phyloP scores from a whole-genome alignment of 2,113 vertebrate species.

The Corydoras sp. region DNA sequence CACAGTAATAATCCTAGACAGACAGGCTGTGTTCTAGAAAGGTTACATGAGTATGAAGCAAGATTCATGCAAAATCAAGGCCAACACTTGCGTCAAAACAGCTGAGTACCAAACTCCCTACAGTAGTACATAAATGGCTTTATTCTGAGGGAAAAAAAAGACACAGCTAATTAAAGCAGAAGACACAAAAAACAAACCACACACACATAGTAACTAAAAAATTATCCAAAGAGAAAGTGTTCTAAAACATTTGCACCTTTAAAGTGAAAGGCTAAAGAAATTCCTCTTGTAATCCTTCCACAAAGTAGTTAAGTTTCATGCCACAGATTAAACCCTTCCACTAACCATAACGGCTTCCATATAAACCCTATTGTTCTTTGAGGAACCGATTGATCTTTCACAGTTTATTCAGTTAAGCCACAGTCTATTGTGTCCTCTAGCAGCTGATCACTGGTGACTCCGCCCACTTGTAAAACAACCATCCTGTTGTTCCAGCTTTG shows the following conservation, averaged over 20 bases:
- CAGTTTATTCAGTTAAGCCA: conserved; percentile 1
- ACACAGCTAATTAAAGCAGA: neutral
- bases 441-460: conserved; percentile 8
- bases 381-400: neutral
- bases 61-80: neutral
- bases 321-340: neutral
- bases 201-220: too few species aligned
- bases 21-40: neutral
- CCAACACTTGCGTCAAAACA: neutral
- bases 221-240: too few species aligned
- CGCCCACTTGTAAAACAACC: conserved; percentile 51
- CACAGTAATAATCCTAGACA: neutral
- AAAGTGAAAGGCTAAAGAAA: neutral
- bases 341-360: neutral
- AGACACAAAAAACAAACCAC: too few species aligned
- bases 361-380: neutral
- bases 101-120: neutral
- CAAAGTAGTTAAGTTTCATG: neutral
- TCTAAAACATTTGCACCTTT: neutral
- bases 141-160: conserved; percentile 3
- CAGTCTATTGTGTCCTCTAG: conserved; percentile 15
- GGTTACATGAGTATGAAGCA: neutral
- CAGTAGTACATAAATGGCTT: neutral
- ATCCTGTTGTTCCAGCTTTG: conserved; percentile 54
- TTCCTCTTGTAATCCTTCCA: neutral